Evolutionary conservation across 2,113 vertebrate genomes (phyloP), one percentile per base, ranked within the genome.

Genomic region (Illadopsis cleaveri): DNA sequence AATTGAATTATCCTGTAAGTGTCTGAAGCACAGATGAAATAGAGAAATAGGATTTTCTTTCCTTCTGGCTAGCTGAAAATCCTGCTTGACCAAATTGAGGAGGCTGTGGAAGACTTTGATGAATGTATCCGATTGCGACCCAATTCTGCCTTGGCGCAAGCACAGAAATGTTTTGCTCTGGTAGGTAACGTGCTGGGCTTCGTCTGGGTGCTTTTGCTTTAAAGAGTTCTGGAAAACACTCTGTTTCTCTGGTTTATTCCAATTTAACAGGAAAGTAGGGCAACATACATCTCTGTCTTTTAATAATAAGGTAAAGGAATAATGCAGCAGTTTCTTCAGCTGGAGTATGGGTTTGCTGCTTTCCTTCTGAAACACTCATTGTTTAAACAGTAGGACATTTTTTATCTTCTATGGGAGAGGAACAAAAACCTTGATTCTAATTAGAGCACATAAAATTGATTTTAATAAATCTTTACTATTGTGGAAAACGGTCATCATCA

Each of bases 81-180:
- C 96, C 97, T 99, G 68, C 98, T 99, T 91, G 99, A 99, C 98
- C 99, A 99, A 97, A 99, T 99, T 83, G 99, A 99, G 83, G 99
- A 99, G 95, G 99, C 99, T 15, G 99, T 99, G 61, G 98, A 98
- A 82, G 99, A 99, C 96, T 99, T 99, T 94, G 99, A 99, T 97
- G 98, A 99, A 97, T 99, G 99, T 97, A 99, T 99, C 96, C 95
- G 98, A 64, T 98, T 99, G 94, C 98, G 99, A 84, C 99, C 99
- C 0, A 99, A 99, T 97, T 99, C 99, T 66, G 99, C 99, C 81
- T 98, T 99, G 90, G 99, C 99, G 4, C 99, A 99, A 97, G 99
- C 99, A 68, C 99, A 99, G 97, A 99, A 99, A 82, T 99, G 99
- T 95, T 99, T 99, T 10, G 99, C 99, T 40, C 97, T 99, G 89